Evolutionary conservation across 2,888 invertebrate species (phyloP), one percentile per base, ranked within the genome.

Genomic region (Eucriotettix oculatus): DNA sequence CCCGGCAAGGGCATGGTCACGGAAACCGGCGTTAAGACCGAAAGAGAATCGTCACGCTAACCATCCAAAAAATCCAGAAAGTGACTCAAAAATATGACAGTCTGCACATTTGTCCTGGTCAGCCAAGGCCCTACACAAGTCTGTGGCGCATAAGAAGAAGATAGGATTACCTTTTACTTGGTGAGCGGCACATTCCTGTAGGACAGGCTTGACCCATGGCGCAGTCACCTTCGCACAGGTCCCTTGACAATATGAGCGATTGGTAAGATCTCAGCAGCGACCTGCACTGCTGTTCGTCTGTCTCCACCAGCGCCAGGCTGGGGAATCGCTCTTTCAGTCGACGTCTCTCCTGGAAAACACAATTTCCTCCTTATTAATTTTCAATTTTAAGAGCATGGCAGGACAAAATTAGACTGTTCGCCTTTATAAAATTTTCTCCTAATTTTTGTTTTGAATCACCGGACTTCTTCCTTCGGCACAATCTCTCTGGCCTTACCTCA

Each of bases 181-280:
- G 70, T 53, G 75, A 75, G 48, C 79, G 73, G 67, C 81, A 82
- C 52, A 80, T 79, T 74, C 91, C 91, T 67, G 90, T 90, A 10
- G 91, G 92, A 75, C 91, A 92, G 67, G 85, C 84, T 68, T 88
- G 82, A 55, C 90, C 90, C 77, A 90, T 82, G 7, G 85, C 79
- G 71, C 92, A 92, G 70, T 86, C 85, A 54, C 90, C 91, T 72
- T 92, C 91, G 74, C 92, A 92, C 64, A 92, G 87, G 68, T 89
- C 85, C 63, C 83, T 79, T 62, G 88, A 84, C 67, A 82, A 81
- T 58, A 91, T 76, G 72, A 90, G 79, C 63, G 86, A 86, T 71
- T 90, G 88, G 73, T 93, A 95, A 63, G 86, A 87, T 70, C 86
- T 85, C 66, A 95, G 78, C 73, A 91, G 87, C 17, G 83, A 72